Percentiles rank a stretch among this genome's conserved stretches.
Evolutionary conservation across 2,888 invertebrate species (phyloP).

Genomic region (Minunthozetes semirufus): DNA sequence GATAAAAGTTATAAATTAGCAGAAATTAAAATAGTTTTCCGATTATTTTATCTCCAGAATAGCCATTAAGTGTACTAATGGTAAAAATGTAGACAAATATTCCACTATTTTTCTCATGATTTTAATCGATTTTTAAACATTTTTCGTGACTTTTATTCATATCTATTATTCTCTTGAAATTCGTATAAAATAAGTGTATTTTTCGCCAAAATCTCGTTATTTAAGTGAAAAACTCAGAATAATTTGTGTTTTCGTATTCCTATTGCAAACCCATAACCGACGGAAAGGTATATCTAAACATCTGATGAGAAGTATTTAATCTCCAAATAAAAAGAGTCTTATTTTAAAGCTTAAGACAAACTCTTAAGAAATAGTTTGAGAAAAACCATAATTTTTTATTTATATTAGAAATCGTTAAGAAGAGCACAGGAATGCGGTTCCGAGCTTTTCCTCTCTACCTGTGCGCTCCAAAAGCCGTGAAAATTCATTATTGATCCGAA

Average conservation of each 20-base stretch:
- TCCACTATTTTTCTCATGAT: neutral
- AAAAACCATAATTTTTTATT: neutral
- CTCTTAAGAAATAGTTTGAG: neutral
- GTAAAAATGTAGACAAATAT: neutral
- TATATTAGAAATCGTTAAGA: neutral
- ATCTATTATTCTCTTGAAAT: neutral
- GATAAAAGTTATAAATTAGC: neutral
- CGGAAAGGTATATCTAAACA: neutral
- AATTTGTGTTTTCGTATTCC: neutral
- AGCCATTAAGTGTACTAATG: too few species aligned
- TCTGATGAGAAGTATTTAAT: slow-evolving; percentile 2
- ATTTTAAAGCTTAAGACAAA: neutral
- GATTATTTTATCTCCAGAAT: too few species aligned
- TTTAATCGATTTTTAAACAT: neutral
- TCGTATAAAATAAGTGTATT: neutral
- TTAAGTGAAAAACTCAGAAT: neutral
- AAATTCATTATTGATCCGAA: slow-evolving; percentile 20
- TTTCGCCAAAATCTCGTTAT: neutral
- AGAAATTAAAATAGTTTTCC: too few species aligned
- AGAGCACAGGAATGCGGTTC: slow-evolving; percentile 6
- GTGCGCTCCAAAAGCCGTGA: neutral
- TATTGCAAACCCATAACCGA: neutral
- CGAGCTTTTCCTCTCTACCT: neutral
- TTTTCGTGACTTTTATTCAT: slow-evolving; percentile 4
- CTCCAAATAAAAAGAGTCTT: neutral